Conservation (phyloP, 2,797 vertebrate species). For the Pachyuromys duprasi region DNA sequence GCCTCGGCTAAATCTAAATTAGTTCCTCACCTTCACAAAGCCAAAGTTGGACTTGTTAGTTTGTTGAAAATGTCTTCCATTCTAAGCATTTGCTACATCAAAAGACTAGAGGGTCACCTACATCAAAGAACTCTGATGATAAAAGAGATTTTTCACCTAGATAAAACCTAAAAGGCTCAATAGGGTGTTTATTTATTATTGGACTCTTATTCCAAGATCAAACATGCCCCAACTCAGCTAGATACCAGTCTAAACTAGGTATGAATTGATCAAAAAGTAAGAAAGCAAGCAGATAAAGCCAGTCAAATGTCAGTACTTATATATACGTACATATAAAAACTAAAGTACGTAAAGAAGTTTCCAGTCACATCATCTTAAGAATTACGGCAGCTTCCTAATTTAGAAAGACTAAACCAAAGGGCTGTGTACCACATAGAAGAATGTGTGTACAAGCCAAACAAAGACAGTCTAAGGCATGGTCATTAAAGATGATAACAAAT, state of each 20-base stretch:
- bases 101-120: constrained; percentile 62
- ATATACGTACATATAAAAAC: background rate
- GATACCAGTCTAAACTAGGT: constrained; percentile 49
- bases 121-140: constrained; percentile 73
- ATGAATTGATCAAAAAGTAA: constrained; percentile 64
- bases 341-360: background rate
- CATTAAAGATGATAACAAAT: background rate
- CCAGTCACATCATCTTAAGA: background rate
- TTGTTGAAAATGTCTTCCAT: constrained; percentile 25
- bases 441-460: background rate
- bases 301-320: constrained; percentile 1
- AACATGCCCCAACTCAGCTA: constrained; percentile 62
- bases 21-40: background rate
- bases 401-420: background rate
- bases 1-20: background rate
- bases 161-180: constrained; percentile 58
- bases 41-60: background rate
- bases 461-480: background rate
- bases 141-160: constrained; percentile 73
- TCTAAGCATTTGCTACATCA: constrained; percentile 57
- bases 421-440: background rate
- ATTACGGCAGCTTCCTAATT: background rate
- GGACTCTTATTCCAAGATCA: constrained; percentile 71
- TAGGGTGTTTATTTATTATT: constrained; percentile 71
- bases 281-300: constrained; percentile 48